Conservation (phyloP, 2,888 invertebrate genomes). For the Trypoxylon attenuatum region DNA sequence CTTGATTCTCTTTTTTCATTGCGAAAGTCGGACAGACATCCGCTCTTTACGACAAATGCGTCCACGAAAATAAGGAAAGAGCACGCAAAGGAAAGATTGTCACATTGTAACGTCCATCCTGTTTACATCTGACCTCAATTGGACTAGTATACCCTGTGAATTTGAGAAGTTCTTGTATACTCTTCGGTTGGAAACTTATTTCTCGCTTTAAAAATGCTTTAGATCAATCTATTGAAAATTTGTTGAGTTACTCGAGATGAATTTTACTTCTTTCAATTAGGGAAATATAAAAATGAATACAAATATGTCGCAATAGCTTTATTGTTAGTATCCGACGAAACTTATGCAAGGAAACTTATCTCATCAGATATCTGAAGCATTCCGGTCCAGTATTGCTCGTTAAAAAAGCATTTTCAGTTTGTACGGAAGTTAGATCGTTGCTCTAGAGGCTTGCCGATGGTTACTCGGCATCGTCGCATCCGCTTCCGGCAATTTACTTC, state of each 20-base stretch:
- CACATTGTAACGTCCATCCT: background rate
- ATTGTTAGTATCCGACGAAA: no score
- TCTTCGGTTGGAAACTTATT: no score
- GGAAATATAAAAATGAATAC: no score
- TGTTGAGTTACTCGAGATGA: no score
- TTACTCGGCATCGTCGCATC: background rate
- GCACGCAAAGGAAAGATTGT: background rate
- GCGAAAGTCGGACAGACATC: background rate
- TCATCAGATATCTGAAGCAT: background rate
- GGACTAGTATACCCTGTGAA: no score
- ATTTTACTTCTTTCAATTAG: no score
- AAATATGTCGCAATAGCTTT: no score
- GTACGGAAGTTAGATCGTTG: background rate
- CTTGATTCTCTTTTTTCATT: background rate
- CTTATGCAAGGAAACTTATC: background rate
- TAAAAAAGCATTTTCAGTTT: background rate
- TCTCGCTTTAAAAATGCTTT: no score
- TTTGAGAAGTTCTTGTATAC: no score
- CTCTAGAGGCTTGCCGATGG: background rate
- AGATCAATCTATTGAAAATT: no score
- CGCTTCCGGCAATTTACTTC: constrained; percentile 1
- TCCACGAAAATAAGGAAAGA: background rate
- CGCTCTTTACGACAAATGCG: background rate
- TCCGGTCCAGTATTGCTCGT: no score
- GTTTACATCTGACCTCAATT: no score